These are phyloP conservation scores for Gymnocephalus cernua DNA, from an alignment of 2,113 vertebrate species.

Conservation along the genomic window DNA sequence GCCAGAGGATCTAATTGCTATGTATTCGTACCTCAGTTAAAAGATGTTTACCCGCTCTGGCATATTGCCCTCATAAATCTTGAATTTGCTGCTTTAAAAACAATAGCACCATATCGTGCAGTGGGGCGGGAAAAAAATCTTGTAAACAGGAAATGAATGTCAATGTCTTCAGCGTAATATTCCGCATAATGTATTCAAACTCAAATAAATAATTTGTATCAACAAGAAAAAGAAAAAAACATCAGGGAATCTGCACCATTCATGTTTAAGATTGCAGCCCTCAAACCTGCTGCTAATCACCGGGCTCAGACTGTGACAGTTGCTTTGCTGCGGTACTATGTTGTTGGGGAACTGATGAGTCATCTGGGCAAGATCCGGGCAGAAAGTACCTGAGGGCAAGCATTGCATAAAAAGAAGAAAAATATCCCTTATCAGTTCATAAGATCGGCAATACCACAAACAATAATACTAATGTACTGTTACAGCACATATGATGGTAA, in stretches of 20 bases:
- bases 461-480: too few species aligned
- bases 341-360: conserved; percentile 62
- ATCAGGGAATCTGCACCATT: conserved; percentile 48
- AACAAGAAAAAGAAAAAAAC: conserved; percentile 49
- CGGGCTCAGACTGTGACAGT: conserved; percentile 45
- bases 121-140: neutral
- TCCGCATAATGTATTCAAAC: conserved; percentile 46
- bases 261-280: conserved; percentile 42
- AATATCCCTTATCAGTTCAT: conserved; percentile 15
- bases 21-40: conserved; percentile 50
- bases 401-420: conserved; percentile 52
- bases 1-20: conserved; percentile 50
- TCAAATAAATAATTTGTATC: conserved; percentile 48
- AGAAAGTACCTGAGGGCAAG: conserved; percentile 38
- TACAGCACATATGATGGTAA: neutral
- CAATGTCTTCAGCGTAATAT: conserved; percentile 49
- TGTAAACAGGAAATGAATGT: conserved; percentile 66
- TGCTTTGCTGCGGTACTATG: conserved; percentile 38
- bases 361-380: conserved; percentile 45
- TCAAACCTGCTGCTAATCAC: conserved; percentile 64
- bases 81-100: conserved; percentile 44
- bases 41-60: conserved; percentile 58
- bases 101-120: conserved; percentile 36
- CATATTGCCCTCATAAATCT: conserved; percentile 13
- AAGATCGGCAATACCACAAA: neutral